A percentile compares a stretch with the other conserved stretches of the same genome.
These are phyloP conservation scores for Monochamus alternatus DNA, from an alignment of 2,888 invertebrate species.

Conservation along the genomic window DNA sequence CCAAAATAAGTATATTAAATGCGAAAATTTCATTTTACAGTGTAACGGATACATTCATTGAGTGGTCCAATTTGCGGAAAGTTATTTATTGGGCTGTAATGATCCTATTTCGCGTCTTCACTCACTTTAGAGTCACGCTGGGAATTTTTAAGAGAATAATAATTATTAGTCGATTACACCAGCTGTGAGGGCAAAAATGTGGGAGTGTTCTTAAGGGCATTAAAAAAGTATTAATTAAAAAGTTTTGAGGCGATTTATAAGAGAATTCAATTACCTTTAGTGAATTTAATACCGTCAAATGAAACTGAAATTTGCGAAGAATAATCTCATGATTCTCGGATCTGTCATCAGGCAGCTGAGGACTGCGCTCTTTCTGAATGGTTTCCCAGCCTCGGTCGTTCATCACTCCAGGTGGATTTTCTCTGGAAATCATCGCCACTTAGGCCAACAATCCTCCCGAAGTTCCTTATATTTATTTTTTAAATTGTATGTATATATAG, in stretches of 20 bases:
- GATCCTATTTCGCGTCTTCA: background rate
- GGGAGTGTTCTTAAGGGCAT: conserved; percentile 49
- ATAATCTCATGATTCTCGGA: conserved; percentile 56
- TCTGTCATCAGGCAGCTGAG: conserved; percentile 51
- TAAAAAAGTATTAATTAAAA: conserved; percentile 60
- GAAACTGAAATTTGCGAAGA: conserved; percentile 58
- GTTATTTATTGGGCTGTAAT: too few relatives aligned
- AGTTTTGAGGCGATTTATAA: conserved; percentile 53
- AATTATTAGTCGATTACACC: conserved; percentile 48
- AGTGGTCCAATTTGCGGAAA: too few relatives aligned
- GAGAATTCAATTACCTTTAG: conserved; percentile 55
- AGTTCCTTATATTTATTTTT: too few relatives aligned
- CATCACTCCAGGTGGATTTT: conserved; percentile 60
- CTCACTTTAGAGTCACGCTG: background rate
- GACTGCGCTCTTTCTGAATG: conserved; percentile 47
- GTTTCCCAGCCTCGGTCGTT: conserved; percentile 51
- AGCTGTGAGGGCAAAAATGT: conserved; percentile 36
- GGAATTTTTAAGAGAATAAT: conserved; percentile 18
- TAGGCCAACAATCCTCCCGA: conserved; percentile 55
- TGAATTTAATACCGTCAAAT: conserved; percentile 57
- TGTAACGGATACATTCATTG: too few relatives aligned
- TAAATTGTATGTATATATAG: too few relatives aligned
- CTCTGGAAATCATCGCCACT: conserved; percentile 59
- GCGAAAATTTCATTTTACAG: too few relatives aligned
- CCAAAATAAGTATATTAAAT: too few relatives aligned